phyloP scores from a whole-genome alignment of 2,113 vertebrate genomes.

The Mesitornis unicolor region DNA sequence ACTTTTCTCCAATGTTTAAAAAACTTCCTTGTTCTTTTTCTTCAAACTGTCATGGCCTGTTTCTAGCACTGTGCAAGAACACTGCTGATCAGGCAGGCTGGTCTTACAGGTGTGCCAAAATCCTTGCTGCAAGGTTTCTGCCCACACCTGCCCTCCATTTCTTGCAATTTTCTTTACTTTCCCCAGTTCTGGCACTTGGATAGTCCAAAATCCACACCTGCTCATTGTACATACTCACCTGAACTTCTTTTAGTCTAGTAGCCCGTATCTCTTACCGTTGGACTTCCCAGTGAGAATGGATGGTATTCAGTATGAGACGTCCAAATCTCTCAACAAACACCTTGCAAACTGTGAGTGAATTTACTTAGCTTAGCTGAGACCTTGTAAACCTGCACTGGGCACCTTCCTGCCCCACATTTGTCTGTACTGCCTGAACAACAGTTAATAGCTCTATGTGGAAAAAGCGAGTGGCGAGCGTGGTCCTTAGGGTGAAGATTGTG shows the following conservation, averaged over 20 bases:
- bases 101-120: not conserved
- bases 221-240: not conserved
- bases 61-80: not conserved
- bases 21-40: not conserved
- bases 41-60: not conserved
- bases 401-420: not conserved
- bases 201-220: not conserved
- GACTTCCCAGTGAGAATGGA: not conserved
- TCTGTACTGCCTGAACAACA: not conserved
- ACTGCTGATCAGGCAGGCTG: not conserved
- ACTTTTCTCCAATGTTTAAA: not conserved
- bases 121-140: not conserved
- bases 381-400: rapidly evolving
- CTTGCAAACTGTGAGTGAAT: not conserved
- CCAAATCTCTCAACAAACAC: not conserved
- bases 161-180: not conserved
- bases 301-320: not conserved
- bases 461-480: rapidly evolving
- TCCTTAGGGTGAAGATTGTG: rapidly evolving
- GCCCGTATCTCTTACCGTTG: not conserved
- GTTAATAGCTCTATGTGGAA: rapidly evolving
- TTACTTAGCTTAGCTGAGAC: not conserved
- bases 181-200: not conserved
- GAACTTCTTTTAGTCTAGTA: not conserved
- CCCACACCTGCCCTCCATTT: not conserved